phyloP scores from a whole-genome alignment of 2,888 invertebrate genomes.

The Metallyticus violacea region DNA sequence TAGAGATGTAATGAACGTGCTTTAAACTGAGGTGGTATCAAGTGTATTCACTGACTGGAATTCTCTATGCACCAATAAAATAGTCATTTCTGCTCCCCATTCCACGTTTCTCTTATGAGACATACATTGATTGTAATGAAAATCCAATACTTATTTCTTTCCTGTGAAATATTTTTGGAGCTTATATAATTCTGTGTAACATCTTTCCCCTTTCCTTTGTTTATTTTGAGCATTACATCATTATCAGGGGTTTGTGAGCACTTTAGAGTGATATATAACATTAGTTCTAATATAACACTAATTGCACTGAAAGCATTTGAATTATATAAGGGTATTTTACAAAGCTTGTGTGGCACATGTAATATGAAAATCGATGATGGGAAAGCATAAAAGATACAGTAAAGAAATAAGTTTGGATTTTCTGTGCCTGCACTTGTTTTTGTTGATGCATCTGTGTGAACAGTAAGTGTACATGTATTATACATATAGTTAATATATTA shows the following conservation, averaged over 20 bases:
- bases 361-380: too few relatives aligned
- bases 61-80: background rate
- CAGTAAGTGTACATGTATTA: background rate
- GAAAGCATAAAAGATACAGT: background rate
- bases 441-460: conserved; percentile 4
- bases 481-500: conserved; percentile 18
- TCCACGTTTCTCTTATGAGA: background rate
- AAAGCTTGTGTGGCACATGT: background rate
- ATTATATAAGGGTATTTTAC: background rate
- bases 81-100: background rate
- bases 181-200: too few relatives aligned
- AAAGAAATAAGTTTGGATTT: conserved; percentile 7
- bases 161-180: background rate
- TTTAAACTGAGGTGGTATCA: too few relatives aligned
- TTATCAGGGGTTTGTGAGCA: background rate
- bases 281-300: background rate
- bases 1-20: background rate
- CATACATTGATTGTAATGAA: background rate
- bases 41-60: background rate
- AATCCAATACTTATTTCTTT: background rate
- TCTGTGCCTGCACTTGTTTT: conserved; percentile 4
- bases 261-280: too few relatives aligned
- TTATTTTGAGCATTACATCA: background rate
- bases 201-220: background rate
- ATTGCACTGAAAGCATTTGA: background rate